Conservation (phyloP, 2,888 invertebrate species). For the Augiades crinisus region DNA sequence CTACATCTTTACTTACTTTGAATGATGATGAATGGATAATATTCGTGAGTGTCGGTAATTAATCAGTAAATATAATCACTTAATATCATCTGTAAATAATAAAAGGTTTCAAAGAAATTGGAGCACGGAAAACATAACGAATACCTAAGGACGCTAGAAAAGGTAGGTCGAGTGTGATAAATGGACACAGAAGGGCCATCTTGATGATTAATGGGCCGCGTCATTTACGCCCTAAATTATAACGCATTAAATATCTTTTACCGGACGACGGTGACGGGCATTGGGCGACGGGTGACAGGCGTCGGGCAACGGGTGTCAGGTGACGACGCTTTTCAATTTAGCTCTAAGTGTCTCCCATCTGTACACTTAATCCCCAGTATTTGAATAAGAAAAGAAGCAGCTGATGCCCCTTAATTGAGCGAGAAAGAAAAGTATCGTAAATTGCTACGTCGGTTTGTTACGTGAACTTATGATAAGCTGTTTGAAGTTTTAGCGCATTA, state of each 20-base stretch:
- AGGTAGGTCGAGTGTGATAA: constrained; percentile 47
- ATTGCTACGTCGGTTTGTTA: too few relatives aligned
- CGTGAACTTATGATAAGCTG: too few relatives aligned
- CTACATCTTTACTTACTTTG: too few relatives aligned
- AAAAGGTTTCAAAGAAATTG: constrained; percentile 10
- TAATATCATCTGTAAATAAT: too few relatives aligned
- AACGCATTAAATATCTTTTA: constrained; percentile 28
- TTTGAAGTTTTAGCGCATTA: too few relatives aligned
- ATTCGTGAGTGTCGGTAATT: too few relatives aligned
- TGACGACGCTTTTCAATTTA: constrained; percentile 19
- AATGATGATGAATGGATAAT: too few relatives aligned
- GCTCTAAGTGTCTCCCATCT: constrained; percentile 4
- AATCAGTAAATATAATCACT: too few relatives aligned
- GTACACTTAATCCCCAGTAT: too few relatives aligned
- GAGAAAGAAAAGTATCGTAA: too few relatives aligned
- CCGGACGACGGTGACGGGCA: constrained; percentile 3
- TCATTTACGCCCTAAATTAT: constrained; percentile 43
- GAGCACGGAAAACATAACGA: constrained; percentile 40
- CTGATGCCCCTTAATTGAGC: too few relatives aligned
- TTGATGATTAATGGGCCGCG: constrained; percentile 45
- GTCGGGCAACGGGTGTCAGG: neutral
- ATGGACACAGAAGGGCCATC: constrained; percentile 35
- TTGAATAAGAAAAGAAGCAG: too few relatives aligned
- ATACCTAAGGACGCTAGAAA: constrained; percentile 44
- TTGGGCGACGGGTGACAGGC: constrained; percentile 28